These are phyloP conservation scores for Ephydatia muelleri DNA, from an alignment of 37 sponge, comb jelly and placozoan genomes.

Conservation along the genomic window DNA sequence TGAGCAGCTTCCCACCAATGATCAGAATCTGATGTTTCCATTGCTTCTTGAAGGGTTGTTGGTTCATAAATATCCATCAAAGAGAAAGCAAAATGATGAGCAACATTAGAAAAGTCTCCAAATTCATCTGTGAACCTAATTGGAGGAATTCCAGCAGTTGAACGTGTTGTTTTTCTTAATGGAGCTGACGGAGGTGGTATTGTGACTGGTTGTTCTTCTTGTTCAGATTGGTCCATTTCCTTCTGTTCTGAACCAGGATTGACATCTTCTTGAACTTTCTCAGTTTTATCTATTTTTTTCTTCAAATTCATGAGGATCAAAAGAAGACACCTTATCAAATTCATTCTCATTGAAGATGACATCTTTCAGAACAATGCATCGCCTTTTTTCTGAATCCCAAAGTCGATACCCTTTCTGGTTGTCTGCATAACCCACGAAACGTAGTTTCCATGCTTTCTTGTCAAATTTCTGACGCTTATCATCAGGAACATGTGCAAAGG, in stretches of 20 bases:
- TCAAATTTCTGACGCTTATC: conserved; percentile 20
- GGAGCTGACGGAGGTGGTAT: background rate
- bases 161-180: background rate
- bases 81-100: background rate
- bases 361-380: background rate
- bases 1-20: conserved; percentile 60
- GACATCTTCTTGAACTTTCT: background rate
- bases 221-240: background rate
- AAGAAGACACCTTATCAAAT: background rate
- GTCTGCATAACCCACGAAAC: conserved; percentile 5
- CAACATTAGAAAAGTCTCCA: background rate
- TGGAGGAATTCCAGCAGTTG: background rate
- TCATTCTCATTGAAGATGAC: conserved; percentile 1
- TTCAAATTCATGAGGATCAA: background rate
- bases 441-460: conserved; percentile 5
- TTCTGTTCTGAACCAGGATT: no score
- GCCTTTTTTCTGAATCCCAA: background rate
- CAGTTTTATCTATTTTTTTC: background rate
- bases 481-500: conserved; percentile 53
- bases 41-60: conserved; percentile 36
- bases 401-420: background rate
- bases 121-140: background rate
- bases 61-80: conserved; percentile 3
- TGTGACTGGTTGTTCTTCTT: background rate
- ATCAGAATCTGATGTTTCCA: conserved; percentile 24